These are phyloP conservation scores for Blennius ocellaris DNA, from an alignment of 2,113 vertebrate species.

Conservation along the genomic window DNA sequence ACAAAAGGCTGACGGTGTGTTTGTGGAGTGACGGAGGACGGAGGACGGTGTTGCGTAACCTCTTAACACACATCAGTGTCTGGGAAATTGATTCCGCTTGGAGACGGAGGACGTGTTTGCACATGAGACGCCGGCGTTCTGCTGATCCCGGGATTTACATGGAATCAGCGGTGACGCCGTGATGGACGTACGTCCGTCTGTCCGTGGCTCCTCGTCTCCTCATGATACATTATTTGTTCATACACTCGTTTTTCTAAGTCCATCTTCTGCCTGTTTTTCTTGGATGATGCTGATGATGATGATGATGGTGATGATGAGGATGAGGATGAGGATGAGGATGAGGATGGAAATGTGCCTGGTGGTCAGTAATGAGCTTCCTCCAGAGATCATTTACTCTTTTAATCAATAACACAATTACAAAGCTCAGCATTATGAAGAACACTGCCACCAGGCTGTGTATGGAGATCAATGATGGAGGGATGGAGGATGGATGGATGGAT, in stretches of 20 bases:
- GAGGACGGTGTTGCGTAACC: slow-evolving; percentile 40
- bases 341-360: slow-evolving; percentile 11
- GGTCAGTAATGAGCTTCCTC: slow-evolving; percentile 43
- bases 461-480: no score
- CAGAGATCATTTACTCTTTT: slow-evolving; percentile 42
- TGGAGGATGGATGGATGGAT: no score
- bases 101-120: slow-evolving; percentile 62
- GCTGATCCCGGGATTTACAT: slow-evolving; percentile 69
- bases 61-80: slow-evolving; percentile 55
- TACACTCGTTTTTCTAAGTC: no score
- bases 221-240: background rate
- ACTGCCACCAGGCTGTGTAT: background rate
- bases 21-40: slow-evolving; percentile 41
- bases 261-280: background rate
- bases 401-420: slow-evolving; percentile 56
- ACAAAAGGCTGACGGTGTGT: slow-evolving; percentile 47
- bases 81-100: slow-evolving; percentile 57
- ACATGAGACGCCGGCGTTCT: slow-evolving; percentile 58
- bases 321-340: slow-evolving; percentile 13
- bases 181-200: background rate
- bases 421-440: slow-evolving; percentile 16
- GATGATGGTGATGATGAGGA: background rate
- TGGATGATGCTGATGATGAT: slow-evolving; percentile 9
- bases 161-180: slow-evolving; percentile 25
- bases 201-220: slow-evolving; percentile 22